Evolutionary conservation across 2,888 invertebrate genomes (phyloP), one percentile per base, ranked within the genome.

Genomic region (Sialis lutaria): DNA sequence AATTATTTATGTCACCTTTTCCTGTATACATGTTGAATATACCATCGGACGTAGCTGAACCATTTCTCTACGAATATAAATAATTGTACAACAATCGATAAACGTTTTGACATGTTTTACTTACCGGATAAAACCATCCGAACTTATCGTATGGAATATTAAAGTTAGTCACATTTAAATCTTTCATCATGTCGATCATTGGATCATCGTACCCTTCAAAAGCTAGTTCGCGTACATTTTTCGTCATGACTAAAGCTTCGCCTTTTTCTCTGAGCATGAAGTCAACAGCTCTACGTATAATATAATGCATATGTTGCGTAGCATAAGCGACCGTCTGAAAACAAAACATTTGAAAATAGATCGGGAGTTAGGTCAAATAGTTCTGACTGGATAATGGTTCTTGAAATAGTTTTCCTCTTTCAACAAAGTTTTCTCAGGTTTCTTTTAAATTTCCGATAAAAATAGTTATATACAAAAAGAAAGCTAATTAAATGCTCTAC

Each of bases 171-270:
- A 75, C 57, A 52, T 79, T 63, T 37, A 81, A 53, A 54, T 70
- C 60, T 40, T 65, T 47, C 39, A 73, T 70, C 50, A 81, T 54
- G 53, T 73, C 60, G 41, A 91, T 64, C 7, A 89, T 57, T 0
- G 71, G 65, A 60, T 92, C 91, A 0, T 80, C 67, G 56, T 84
- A 90, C 2, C 92, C 92, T 50, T 85, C 79, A 60, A 90, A 88
- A 8, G 90, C 63, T 64, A 86, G 75, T 53, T 81, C 72, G 0
- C 74, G 59, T 0, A 75, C 81, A 42, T 75, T 75, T 57, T 79
- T 80, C 0, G 75, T 78, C 0, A 77, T 58, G 54, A 73, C 69
- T 51, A 80, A 55, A 48, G 67, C 58, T 39, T 72, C 70, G 49
- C 73, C 73, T 53, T 70, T 67, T 41, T 59, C 48, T 2, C 69